These are phyloP conservation scores for Sicus ferrugineus DNA, from an alignment of 2,888 invertebrate genomes.

Conservation along the genomic window DNA sequence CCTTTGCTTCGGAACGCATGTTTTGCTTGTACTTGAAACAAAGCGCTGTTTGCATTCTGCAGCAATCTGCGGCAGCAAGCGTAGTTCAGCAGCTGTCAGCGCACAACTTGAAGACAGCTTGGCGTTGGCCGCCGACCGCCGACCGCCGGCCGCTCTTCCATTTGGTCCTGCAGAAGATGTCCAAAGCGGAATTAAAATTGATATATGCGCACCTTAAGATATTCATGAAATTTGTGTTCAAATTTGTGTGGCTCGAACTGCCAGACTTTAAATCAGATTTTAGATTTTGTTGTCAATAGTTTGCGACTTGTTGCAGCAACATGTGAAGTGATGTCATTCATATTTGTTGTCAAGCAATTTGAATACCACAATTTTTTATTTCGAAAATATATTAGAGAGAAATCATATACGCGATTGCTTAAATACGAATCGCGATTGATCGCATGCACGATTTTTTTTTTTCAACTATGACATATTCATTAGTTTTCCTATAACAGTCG, in stretches of 20 bases:
- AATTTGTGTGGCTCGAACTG: conserved; percentile 25
- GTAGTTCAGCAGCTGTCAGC: conserved; percentile 2
- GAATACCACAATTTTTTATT: too few species aligned
- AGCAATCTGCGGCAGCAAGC: conserved; percentile 10
- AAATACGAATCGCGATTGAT: too few species aligned
- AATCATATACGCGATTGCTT: too few species aligned
- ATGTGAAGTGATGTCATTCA: too few species aligned
- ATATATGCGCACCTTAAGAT: conserved; percentile 28
- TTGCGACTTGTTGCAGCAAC: conserved; percentile 12
- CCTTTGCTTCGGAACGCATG: conserved; percentile 14
- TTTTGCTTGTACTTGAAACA: conserved; percentile 15
- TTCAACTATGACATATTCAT: too few species aligned
- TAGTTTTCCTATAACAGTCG: too few species aligned
- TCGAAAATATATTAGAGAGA: too few species aligned
- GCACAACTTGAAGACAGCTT: conserved; percentile 14
- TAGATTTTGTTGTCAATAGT: conserved; percentile 25
- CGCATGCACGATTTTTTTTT: too few species aligned
- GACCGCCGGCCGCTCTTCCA: not conserved
- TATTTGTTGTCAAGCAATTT: too few species aligned
- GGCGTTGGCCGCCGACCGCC: not conserved
- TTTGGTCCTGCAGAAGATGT: conserved; percentile 4
- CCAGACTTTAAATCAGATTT: conserved; percentile 23
- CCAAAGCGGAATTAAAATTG: conserved; percentile 22
- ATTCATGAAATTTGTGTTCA: conserved; percentile 31
- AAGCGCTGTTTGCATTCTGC: conserved; percentile 21